Percentiles rank a stretch among this genome's conserved stretches.
phyloP scores from a whole-genome alignment of 1,140 invertebrate species.

The Achroia grisella region DNA sequence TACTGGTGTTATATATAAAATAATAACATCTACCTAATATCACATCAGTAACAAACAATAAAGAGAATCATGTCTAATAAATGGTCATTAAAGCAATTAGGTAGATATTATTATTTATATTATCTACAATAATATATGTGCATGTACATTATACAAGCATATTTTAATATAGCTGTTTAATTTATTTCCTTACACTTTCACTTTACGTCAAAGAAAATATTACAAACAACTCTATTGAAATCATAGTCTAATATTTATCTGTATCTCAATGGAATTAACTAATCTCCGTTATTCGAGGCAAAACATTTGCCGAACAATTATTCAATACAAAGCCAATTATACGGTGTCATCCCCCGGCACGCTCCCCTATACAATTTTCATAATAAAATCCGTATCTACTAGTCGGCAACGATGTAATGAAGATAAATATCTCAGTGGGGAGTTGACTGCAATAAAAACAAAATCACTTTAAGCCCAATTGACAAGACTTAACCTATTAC shows the following conservation, averaged over 20 bases:
- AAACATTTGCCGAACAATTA: slow-evolving; percentile 61
- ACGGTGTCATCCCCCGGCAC: slow-evolving; percentile 41
- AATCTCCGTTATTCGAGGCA: slow-evolving; percentile 44
- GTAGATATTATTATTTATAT: too few species aligned
- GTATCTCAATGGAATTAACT: slow-evolving; percentile 36
- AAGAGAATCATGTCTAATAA: too few species aligned
- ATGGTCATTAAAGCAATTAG: too few species aligned
- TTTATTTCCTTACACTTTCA: too few species aligned
- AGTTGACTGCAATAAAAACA: slow-evolving; percentile 56
- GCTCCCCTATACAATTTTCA: slow-evolving; percentile 44
- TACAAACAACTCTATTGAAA: not conserved
- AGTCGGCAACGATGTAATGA: slow-evolving; percentile 44
- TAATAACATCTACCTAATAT: too few species aligned
- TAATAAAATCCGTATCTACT: slow-evolving; percentile 63
- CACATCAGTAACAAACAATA: too few species aligned
- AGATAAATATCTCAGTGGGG: slow-evolving; percentile 64
- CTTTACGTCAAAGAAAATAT: too few species aligned
- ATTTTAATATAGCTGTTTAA: too few species aligned
- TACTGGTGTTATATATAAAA: too few species aligned
- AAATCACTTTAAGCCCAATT: slow-evolving; percentile 65
- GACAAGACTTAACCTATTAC: slow-evolving; percentile 48
- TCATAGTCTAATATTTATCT: slow-evolving; percentile 4
- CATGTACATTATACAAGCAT: too few species aligned
- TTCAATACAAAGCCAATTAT: slow-evolving; percentile 57
- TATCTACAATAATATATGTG: too few species aligned